phyloP scores from a whole-genome alignment of 2,888 invertebrate species.

The Taenaris catops region DNA sequence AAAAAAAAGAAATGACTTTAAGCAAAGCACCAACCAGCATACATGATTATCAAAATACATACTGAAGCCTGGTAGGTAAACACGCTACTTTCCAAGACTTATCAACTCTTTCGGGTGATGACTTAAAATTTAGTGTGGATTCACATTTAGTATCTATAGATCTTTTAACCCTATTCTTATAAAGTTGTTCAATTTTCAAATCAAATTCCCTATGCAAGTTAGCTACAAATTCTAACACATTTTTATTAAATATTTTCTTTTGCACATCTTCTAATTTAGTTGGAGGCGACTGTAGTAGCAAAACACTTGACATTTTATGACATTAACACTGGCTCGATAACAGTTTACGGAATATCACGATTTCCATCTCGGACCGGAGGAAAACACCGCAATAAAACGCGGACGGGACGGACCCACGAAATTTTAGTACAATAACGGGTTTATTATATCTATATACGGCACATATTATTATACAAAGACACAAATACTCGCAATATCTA shows the following conservation, averaged over 20 bases:
- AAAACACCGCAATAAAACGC: too few species aligned
- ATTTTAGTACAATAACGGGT: too few species aligned
- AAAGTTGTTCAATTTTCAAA: slow-evolving; percentile 63
- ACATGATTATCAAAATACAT: slow-evolving; percentile 32
- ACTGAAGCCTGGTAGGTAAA: slow-evolving; percentile 74
- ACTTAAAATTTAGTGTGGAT: slow-evolving; percentile 53
- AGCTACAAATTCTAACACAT: slow-evolving; percentile 77
- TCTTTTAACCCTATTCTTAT: slow-evolving; percentile 52
- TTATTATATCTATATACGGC: too few species aligned
- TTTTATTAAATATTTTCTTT: slow-evolving; percentile 73
- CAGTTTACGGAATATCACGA: too few species aligned
- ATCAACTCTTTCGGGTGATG: slow-evolving; percentile 56
- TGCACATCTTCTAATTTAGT: slow-evolving; percentile 75
- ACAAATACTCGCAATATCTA: too few species aligned
- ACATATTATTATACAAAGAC: too few species aligned
- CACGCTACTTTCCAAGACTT: slow-evolving; percentile 80
- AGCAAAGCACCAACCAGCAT: slow-evolving; percentile 13
- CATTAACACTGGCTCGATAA: too few species aligned
- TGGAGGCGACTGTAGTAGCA: slow-evolving; percentile 71
- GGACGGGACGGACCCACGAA: too few species aligned
- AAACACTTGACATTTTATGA: slow-evolving; percentile 39
- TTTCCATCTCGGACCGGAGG: too few species aligned
- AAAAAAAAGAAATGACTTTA: slow-evolving; percentile 1
- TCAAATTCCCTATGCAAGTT: slow-evolving; percentile 74
- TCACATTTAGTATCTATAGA: slow-evolving; percentile 42